Base-by-base conservation (phyloP, 2,797 vertebrate species). In the Myotis findleyi region DNA sequence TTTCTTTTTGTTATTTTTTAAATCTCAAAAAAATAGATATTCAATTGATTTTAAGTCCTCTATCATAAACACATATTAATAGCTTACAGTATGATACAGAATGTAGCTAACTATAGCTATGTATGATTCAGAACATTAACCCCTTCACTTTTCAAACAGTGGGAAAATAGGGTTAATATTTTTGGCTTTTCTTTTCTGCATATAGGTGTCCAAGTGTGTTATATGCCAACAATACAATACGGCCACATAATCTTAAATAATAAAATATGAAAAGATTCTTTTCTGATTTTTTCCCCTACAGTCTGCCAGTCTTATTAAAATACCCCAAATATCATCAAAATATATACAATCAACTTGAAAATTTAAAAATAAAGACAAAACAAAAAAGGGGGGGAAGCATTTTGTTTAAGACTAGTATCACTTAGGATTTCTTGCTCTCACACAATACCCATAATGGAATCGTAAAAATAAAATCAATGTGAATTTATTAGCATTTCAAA, bases 401-500 rank as follows among this genome's bases (percentile, higher is more conserved):
- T 93, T 77, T 85, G 14, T 62, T 89, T 49, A 79, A 91, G 73
- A 69, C 11, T 20, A 95, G 41, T 66, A 92, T 17, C 36, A 80
- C 64, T 82, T n/a, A 94, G 17, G 25, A 87, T 83, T 88, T 62
- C 51, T 64, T 33, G 8, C 10, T 93, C 59, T 80, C 33, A 84
- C 3, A 2, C 30, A 81, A 73, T 64, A 73, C 21, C 21, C 21
- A 3, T n/a, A 84, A 91, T 27, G 36, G 16, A 11, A 49, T 62
- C 9, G 20, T 87, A 94, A 88, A 81, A 66, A 95, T 81, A 51
- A 95, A 95, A 91, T 86, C 38, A 89, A 30, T 92, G 55, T 68
- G 51, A 95, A 89, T 23, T 87, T 72, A 77, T 10, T 25, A 93
- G 93, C 68, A 95, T 93, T 96, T 87, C 71, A 86, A 96, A 92